These are phyloP conservation scores for Limnephilus rhombicus DNA, from an alignment of 2,888 invertebrate genomes.

Conservation along the genomic window DNA sequence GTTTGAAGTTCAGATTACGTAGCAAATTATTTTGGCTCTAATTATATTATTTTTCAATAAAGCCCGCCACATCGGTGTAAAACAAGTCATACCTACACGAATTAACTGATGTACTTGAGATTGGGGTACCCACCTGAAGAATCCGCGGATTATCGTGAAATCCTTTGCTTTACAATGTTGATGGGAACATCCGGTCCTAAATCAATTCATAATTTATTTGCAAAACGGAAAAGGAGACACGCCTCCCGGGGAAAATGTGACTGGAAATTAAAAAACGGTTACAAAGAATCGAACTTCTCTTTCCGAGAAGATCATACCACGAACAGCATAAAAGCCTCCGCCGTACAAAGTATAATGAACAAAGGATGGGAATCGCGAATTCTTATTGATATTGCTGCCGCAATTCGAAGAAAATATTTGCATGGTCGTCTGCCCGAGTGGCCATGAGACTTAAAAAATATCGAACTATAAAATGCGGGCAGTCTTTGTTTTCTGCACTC, in stretches of 20 bases:
- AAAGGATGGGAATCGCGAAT: constrained; percentile 43
- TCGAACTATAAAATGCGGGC: constrained; percentile 22
- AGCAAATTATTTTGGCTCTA: neutral
- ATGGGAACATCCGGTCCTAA: constrained; percentile 14
- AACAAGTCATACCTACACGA: neutral
- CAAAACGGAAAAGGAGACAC: neutral
- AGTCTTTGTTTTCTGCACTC: constrained; percentile 46
- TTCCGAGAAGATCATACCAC: constrained; percentile 32
- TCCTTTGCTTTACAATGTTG: neutral
- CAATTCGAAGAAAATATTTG: constrained; percentile 56
- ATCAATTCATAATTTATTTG: neutral
- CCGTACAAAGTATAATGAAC: constrained; percentile 28
- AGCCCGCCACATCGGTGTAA: neutral
- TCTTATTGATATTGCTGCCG: constrained; percentile 55
- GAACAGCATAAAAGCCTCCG: constrained; percentile 40
- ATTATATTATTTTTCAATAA: neutral
- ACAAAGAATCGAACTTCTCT: constrained; percentile 37
- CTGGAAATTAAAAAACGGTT: constrained; percentile 13
- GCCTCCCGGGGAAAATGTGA: constrained; percentile 8
- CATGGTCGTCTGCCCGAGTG: constrained; percentile 56
- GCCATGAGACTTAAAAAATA: constrained; percentile 51
- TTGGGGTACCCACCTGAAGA: neutral
- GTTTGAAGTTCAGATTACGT: neutral
- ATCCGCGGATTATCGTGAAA: neutral
- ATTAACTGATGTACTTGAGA: neutral